Evolutionary conservation across 2,797 vertebrate genomes (phyloP).

Genomic region (Acridotheres tristis): DNA sequence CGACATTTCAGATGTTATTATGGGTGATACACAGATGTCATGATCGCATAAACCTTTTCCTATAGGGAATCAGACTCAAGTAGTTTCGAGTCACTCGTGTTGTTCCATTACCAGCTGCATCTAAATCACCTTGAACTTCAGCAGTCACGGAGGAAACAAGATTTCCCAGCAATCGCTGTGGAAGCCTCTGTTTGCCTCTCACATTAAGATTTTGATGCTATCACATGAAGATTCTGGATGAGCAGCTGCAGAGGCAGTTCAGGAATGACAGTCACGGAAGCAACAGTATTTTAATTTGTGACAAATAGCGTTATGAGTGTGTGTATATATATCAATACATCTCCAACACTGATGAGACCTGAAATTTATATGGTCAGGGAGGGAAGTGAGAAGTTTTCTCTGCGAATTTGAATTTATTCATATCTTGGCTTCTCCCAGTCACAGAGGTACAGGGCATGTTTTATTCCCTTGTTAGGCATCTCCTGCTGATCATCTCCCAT

Average conservation of each 20-base stretch:
- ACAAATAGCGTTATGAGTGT: not conserved
- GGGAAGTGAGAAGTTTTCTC: not conserved
- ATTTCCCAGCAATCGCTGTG: not conserved
- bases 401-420: not conserved
- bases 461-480: not conserved
- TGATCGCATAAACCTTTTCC: not conserved
- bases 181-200: slow-evolving; percentile 4
- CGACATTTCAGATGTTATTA: not conserved
- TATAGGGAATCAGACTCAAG: slow-evolving; percentile 20
- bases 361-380: not conserved
- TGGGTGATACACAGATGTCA: slow-evolving; percentile 23
- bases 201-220: not conserved
- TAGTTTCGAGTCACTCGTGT: not conserved
- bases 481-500: not conserved
- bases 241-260: not conserved
- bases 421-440: not conserved
- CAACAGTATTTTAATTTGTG: not conserved
- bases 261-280: not conserved
- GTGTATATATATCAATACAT: not conserved
- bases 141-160: not conserved
- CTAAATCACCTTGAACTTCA: slow-evolving; percentile 52
- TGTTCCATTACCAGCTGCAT: slow-evolving; percentile 12
- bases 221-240: not conserved
- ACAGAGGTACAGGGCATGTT: not conserved
- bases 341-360: not conserved